Percentiles rank a stretch among this genome's conserved stretches.
phyloP scores from a whole-genome alignment of 1,140 invertebrate genomes.

The Chionoecetes opilio region DNA sequence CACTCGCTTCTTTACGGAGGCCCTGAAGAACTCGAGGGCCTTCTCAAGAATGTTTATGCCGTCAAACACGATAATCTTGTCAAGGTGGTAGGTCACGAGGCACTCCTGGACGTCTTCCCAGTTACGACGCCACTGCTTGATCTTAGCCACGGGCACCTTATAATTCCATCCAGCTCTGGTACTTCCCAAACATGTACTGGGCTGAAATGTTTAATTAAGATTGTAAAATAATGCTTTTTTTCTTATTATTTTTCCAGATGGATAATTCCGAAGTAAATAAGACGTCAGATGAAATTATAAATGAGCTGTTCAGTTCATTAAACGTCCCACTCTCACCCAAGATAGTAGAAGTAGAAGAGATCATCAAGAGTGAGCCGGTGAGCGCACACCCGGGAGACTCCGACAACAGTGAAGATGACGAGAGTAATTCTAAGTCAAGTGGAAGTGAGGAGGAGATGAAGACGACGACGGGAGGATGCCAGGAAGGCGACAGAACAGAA shows the following conservation, averaged over 20 bases:
- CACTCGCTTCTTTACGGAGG: too few species aligned
- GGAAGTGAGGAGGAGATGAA: constrained; percentile 51
- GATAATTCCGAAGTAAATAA: constrained; percentile 63
- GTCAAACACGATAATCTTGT: too few species aligned
- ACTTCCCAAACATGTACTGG: too few species aligned
- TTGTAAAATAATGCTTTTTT: not conserved
- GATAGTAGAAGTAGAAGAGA: not conserved
- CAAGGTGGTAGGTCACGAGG: too few species aligned
- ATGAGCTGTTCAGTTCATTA: constrained; percentile 71
- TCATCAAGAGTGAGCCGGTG: not conserved
- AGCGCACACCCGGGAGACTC: constrained; percentile 42
- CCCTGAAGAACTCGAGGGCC: too few species aligned
- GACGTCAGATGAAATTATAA: constrained; percentile 75
- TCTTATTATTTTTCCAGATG: constrained; percentile 66
- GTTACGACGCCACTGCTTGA: too few species aligned
- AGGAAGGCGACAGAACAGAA: not conserved
- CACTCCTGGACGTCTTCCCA: too few species aligned
- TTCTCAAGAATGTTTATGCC: too few species aligned
- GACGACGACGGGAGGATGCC: not conserved
- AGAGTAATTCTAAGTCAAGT: constrained; percentile 68
- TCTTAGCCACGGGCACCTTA: too few species aligned
- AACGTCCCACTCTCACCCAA: constrained; percentile 72
- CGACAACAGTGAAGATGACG: constrained; percentile 63
- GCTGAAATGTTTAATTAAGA: too few species aligned
- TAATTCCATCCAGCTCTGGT: too few species aligned